These are phyloP conservation scores for Acanthosepion esculentum DNA, from an alignment of 2,888 invertebrate species.

Conservation along the genomic window DNA sequence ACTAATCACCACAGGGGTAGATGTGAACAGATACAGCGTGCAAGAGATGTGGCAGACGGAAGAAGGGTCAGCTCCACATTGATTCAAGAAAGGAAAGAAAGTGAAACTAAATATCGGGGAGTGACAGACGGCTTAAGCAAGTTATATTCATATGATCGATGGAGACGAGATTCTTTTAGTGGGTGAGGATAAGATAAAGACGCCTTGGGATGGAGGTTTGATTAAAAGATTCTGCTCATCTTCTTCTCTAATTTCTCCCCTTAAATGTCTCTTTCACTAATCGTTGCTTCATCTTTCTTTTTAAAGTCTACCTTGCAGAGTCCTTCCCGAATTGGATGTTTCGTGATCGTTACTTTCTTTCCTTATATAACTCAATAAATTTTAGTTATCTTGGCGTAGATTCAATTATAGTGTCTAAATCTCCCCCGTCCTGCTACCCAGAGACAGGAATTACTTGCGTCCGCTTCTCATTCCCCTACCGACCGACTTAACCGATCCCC, in stretches of 20 bases:
- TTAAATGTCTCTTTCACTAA: neutral
- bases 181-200: neutral
- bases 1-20: too few species aligned
- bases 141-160: neutral
- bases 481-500: neutral
- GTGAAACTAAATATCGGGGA: too few species aligned
- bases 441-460: slow-evolving; percentile 2
- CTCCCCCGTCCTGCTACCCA: neutral
- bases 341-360: neutral
- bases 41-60: too few species aligned
- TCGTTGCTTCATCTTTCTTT: neutral
- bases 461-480: neutral
- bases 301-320: neutral
- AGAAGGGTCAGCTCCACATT: too few species aligned
- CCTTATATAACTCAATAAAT: slow-evolving; percentile 36
- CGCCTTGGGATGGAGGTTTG: neutral
- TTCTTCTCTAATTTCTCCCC: neutral
- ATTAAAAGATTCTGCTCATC: neutral
- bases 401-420: slow-evolving; percentile 34
- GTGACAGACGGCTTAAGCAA: too few species aligned
- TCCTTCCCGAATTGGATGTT: neutral
- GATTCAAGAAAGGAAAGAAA: too few species aligned
- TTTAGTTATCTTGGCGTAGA: slow-evolving; percentile 41
- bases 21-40: too few species aligned
- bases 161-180: neutral